Evolutionary conservation across 2,113 vertebrate genomes (phyloP).

Genomic region (Lates calcarifer): DNA sequence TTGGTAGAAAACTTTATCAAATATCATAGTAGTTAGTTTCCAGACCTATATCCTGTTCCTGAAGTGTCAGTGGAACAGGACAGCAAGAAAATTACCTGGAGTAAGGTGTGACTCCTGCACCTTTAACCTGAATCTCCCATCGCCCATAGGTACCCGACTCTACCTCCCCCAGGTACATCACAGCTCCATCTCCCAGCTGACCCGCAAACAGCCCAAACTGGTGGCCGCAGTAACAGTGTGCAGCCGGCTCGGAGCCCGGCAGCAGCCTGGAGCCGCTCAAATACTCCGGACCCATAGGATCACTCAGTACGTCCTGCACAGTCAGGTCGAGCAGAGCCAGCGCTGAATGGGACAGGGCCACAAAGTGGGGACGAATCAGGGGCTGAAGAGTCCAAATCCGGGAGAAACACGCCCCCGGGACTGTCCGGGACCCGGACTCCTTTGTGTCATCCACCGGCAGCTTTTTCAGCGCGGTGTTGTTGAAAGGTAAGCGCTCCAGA

Average conservation of each 20-base stretch:
- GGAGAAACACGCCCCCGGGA: constrained; percentile 87
- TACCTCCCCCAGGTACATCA: constrained; percentile 91
- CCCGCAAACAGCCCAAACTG: constrained; percentile 93
- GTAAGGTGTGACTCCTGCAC: constrained; percentile 89
- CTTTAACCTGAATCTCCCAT: constrained; percentile 94
- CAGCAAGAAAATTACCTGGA: constrained; percentile 82
- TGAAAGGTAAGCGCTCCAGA: constrained; percentile 83
- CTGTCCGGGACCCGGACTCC: constrained; percentile 78
- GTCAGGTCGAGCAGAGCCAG: constrained; percentile 86
- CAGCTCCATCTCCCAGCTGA: constrained; percentile 92
- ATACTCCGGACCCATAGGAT: constrained; percentile 82
- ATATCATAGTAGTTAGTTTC: neutral
- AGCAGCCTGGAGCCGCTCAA: constrained; percentile 88
- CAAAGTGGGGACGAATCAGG: constrained; percentile 82
- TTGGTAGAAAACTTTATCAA: neutral
- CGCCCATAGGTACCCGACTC: constrained; percentile 70
- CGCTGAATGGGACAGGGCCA: constrained; percentile 84
- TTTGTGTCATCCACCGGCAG: constrained; percentile 85
- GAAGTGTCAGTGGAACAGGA: neutral
- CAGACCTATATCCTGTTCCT: neutral
- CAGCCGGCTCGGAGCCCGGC: constrained; percentile 87
- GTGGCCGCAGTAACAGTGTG: constrained; percentile 93
- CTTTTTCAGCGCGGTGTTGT: constrained; percentile 85
- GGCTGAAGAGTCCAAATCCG: constrained; percentile 78
- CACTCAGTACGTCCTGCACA: constrained; percentile 62